These are phyloP conservation scores for Aporophyla lueneburgensis DNA, from an alignment of 2,888 invertebrate species.

Conservation along the genomic window DNA sequence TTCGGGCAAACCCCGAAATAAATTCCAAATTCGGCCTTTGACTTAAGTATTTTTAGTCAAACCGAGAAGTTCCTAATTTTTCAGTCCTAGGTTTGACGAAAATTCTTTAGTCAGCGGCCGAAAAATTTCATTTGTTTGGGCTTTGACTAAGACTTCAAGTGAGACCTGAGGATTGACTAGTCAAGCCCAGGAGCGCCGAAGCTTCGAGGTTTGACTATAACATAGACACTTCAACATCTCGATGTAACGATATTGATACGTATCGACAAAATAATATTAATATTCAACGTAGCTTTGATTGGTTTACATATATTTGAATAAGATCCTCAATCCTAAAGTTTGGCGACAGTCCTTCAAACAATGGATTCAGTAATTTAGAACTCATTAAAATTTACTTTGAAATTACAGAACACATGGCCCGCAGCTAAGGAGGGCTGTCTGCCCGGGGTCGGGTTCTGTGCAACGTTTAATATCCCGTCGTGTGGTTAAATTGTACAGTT, in stretches of 20 bases:
- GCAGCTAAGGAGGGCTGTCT: background rate
- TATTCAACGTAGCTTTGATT: background rate
- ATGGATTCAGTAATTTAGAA: constrained; percentile 22
- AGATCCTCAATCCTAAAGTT: constrained; percentile 23
- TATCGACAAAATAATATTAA: constrained; percentile 3
- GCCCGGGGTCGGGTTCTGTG: constrained; percentile 3
- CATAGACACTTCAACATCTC: background rate
- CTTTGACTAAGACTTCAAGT: too few relatives aligned
- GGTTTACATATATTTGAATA: constrained; percentile 16
- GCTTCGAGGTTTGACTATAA: too few relatives aligned
- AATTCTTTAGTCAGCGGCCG: too few relatives aligned
- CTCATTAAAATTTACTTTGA: constrained; percentile 48
- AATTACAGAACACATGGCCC: constrained; percentile 41
- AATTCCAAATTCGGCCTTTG: too few relatives aligned
- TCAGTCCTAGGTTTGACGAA: too few relatives aligned
- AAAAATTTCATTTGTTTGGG: too few relatives aligned
- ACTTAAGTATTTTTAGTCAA: too few relatives aligned
- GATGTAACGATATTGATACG: background rate
- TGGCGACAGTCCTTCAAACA: constrained; percentile 9
- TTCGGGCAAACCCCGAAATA: too few relatives aligned
- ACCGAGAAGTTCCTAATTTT: too few relatives aligned
- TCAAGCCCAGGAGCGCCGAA: too few relatives aligned
- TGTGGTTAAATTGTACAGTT: constrained; percentile 33
- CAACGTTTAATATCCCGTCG: constrained; percentile 39
- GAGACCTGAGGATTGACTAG: too few relatives aligned